Evolutionary conservation across 2,113 vertebrate genomes (phyloP).

Genomic region (Delphinapterus leucas): DNA sequence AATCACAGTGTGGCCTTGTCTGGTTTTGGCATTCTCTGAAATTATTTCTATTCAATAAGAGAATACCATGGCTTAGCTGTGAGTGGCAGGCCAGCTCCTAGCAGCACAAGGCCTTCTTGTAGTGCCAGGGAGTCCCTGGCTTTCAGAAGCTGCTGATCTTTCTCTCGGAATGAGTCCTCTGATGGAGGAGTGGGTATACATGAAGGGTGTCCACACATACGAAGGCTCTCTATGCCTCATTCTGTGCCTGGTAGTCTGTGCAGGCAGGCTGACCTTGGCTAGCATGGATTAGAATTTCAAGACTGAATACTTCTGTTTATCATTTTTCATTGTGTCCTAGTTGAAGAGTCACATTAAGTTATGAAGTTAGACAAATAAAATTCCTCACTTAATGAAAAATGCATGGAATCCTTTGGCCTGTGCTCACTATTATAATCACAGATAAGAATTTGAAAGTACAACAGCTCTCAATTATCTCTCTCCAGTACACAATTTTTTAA

Average conservation of each 20-base stretch:
- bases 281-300: not conserved
- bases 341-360: slow-evolving; percentile 28
- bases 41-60: not conserved
- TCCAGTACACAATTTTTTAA: not conserved
- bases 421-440: not conserved
- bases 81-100: not conserved
- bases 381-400: slow-evolving; percentile 44
- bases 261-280: not conserved
- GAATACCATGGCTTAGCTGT: not conserved
- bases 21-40: not conserved
- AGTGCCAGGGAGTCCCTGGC: not conserved
- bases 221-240: not conserved
- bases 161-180: not conserved
- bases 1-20: not conserved
- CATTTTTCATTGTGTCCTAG: slow-evolving; percentile 7
- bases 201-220: not conserved
- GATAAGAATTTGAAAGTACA: slow-evolving; percentile 14
- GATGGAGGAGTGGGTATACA: too few species aligned
- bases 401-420: not conserved
- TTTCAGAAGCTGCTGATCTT: not conserved
- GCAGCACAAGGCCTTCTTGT: not conserved
- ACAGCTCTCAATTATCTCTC: not conserved
- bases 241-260: not conserved
- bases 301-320: slow-evolving; percentile 23
- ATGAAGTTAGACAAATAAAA: slow-evolving; percentile 46